Evolutionary conservation across 2,888 invertebrate genomes (phyloP), one percentile per base, ranked within the genome.

Genomic region (Mystacides longicornis): DNA sequence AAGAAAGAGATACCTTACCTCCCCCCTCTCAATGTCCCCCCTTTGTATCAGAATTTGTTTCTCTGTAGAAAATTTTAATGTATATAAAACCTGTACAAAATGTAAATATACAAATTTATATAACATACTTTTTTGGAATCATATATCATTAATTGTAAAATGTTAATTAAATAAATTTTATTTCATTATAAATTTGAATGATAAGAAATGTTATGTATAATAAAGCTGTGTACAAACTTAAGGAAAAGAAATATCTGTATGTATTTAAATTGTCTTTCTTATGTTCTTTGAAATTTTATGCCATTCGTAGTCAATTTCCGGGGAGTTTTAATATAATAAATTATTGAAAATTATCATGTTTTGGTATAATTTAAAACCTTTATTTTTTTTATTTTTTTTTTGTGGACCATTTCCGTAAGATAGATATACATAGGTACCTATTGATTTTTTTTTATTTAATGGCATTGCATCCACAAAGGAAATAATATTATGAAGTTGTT

Each of bases 41-140:
- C n/a, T 60, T 53, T 49, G 51, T 60, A 9, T 58, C 60, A 19
- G 60, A 60, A 33, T 60, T 58, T 37, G 60, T 60, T 47, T 60
- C 60, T 16, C 60, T 60, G 14, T 37, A 37, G 18, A 48, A 23
- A 9, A 48, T 5, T 48, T 23, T 48, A 48, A 20, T 42, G 42
- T 52, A 50, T 49, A n/a, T n/a, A n/a, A n/a, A n/a, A n/a, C n/a
- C n/a, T 57, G 50, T 52, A 54, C 49, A 54, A 49, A 54, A 54
- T n/a, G 23, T 11, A 46, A 49, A 23, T 16, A 49, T 22, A 18
- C 5, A 16, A 48, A 37, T n/a, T 23, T 9, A 23, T 52, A 52
- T 27, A 23, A n/a, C 46, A 46, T 47, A 23, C 45, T 19, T 21
- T 5, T 19, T 14, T 20, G 16, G 20, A 37, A 3, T 37, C 3